These are phyloP conservation scores for Nesogale talazaci DNA, from an alignment of 2,113 vertebrate genomes.

Conservation along the genomic window DNA sequence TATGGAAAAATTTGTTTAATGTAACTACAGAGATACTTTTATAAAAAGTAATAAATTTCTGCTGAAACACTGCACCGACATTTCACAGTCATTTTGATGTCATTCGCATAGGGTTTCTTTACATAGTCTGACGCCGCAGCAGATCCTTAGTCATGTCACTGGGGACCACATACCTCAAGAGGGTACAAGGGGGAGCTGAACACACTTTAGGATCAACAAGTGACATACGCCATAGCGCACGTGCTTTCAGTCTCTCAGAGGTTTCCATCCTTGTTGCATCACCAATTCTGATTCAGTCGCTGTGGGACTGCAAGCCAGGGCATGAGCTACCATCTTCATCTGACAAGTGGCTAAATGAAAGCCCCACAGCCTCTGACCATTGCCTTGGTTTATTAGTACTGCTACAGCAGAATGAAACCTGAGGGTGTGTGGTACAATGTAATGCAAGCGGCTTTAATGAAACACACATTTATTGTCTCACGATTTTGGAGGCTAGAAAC, in stretches of 20 bases:
- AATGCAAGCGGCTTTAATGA: not conserved
- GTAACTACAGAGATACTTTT: too few species aligned
- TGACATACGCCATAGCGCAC: not conserved
- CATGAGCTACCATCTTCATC: not conserved
- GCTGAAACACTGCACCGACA: too few species aligned
- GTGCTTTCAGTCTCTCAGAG: conserved; percentile 4
- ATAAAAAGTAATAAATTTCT: too few species aligned
- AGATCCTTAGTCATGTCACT: too few species aligned
- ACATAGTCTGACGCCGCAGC: too few species aligned
- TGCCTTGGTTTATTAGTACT: not conserved
- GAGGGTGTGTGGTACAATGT: too few species aligned
- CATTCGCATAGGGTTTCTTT: too few species aligned
- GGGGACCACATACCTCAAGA: not conserved
- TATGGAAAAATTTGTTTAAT: too few species aligned
- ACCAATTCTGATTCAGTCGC: not conserved
- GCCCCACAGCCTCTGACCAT: not conserved
- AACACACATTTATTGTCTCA: not conserved
- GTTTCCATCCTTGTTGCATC: not conserved
- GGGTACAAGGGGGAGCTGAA: not conserved
- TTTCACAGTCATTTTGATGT: too few species aligned
- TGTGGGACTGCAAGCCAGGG: not conserved
- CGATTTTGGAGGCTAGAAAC: not conserved
- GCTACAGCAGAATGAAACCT: not conserved
- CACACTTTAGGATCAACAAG: not conserved
- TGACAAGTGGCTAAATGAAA: not conserved